phyloP scores from a whole-genome alignment of 2,113 vertebrate species.

The Sula dactylatra region DNA sequence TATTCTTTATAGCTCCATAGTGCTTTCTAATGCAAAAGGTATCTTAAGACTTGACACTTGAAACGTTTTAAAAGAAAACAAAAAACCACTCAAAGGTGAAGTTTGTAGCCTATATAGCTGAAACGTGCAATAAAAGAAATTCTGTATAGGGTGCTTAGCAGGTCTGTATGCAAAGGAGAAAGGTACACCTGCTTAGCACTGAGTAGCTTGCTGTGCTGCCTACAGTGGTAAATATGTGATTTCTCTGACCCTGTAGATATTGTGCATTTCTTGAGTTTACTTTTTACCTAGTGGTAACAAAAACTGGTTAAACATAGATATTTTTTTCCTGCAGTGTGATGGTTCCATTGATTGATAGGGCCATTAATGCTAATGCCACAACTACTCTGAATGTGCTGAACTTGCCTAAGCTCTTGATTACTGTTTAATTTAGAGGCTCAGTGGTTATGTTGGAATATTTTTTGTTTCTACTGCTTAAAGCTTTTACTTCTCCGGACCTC shows the following conservation, averaged over 20 bases:
- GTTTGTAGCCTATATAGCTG: background rate
- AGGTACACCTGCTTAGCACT: background rate
- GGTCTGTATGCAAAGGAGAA: background rate
- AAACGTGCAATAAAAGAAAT: background rate
- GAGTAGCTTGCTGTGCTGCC: background rate
- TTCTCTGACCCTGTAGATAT: background rate
- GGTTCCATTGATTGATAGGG: background rate
- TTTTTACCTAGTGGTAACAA: background rate
- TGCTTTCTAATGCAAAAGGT: background rate
- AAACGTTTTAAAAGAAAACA: background rate
- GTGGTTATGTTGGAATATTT: background rate
- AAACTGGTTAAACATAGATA: rapidly evolving
- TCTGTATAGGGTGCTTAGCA: background rate
- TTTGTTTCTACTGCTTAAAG: background rate
- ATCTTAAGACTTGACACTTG: background rate
- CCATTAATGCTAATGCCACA: background rate
- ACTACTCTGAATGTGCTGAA: background rate
- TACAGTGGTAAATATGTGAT: background rate
- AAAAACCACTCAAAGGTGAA: background rate
- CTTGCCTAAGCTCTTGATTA: background rate
- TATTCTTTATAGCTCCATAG: background rate
- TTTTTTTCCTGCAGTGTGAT: background rate
- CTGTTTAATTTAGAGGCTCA: background rate
- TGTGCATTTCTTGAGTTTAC: background rate
- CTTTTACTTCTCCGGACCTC: background rate